Conservation (phyloP, 1,140 invertebrate species). For the Leptestheria dahalacensis region DNA sequence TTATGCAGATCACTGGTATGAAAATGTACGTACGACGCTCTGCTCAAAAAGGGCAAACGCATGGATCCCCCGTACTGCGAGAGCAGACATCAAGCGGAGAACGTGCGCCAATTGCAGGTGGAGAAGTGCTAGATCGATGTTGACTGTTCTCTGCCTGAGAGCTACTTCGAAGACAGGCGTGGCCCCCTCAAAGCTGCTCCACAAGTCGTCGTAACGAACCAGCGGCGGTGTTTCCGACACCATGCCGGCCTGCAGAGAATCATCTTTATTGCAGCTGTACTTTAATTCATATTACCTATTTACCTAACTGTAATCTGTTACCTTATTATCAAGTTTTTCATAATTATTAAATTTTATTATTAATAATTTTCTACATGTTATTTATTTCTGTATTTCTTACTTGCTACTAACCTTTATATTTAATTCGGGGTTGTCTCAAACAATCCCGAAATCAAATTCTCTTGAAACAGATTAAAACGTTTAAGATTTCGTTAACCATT, state of each 20-base stretch:
- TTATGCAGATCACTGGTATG: too few relatives aligned
- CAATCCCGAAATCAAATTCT: too few relatives aligned
- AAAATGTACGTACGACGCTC: constrained; percentile 3
- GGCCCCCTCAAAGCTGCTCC: constrained; percentile 8
- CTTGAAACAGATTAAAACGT: background rate
- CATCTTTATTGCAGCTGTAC: too few relatives aligned
- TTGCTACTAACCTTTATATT: too few relatives aligned
- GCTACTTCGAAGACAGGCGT: constrained; percentile 13
- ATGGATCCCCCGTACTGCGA: constrained; percentile 11
- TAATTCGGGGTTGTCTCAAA: too few relatives aligned
- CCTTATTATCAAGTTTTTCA: constrained; percentile 16
- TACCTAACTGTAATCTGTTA: too few relatives aligned
- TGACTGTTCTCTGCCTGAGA: constrained; percentile 12
- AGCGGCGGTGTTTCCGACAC: constrained; percentile 8
- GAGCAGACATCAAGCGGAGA: constrained; percentile 21
- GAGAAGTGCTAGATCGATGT: constrained; percentile 16
- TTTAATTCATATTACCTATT: too few relatives aligned
- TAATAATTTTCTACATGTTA: too few relatives aligned
- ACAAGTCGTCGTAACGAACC: constrained; percentile 14
- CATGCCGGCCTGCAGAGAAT: background rate
- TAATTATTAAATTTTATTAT: constrained; percentile 16
- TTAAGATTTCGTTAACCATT: background rate
- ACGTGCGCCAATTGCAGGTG: constrained; percentile 27
- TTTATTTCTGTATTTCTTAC: too few relatives aligned
- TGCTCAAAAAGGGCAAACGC: constrained; percentile 14